phyloP scores from a whole-genome alignment of 1,140 invertebrate genomes.

The Orchestia grillus region DNA sequence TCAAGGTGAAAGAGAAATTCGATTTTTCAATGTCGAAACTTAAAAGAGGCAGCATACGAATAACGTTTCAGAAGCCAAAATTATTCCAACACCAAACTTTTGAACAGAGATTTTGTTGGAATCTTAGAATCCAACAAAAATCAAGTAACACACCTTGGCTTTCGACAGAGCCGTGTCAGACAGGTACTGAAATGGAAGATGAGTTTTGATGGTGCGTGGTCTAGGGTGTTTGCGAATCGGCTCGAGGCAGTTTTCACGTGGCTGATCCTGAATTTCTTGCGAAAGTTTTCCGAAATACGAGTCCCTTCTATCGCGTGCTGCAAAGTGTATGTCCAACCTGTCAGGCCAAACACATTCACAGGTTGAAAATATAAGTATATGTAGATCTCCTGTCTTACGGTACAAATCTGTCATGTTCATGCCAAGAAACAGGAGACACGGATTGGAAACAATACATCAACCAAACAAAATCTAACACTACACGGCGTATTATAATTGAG shows the following conservation, averaged over 20 bases:
- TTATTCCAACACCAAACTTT: no score
- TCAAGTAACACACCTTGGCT: conserved; percentile 3
- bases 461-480: no score
- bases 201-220: conserved; percentile 21
- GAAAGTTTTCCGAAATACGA: background rate
- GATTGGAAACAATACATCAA: no score
- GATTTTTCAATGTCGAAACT: no score
- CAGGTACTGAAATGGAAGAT: background rate
- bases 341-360: background rate
- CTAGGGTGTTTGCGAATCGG: background rate
- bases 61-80: no score
- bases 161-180: background rate
- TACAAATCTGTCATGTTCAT: no score
- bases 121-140: no score
- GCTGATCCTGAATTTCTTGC: background rate
- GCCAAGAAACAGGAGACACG: no score
- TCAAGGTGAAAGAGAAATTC: no score
- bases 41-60: no score
- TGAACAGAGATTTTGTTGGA: no score
- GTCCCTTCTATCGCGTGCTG: background rate
- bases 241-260: background rate
- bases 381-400: background rate
- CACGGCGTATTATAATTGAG: background rate
- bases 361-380: background rate
- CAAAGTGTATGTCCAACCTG: background rate